Base-by-base conservation (phyloP, 2,888 invertebrate genomes). In the Corbicula japonica region DNA sequence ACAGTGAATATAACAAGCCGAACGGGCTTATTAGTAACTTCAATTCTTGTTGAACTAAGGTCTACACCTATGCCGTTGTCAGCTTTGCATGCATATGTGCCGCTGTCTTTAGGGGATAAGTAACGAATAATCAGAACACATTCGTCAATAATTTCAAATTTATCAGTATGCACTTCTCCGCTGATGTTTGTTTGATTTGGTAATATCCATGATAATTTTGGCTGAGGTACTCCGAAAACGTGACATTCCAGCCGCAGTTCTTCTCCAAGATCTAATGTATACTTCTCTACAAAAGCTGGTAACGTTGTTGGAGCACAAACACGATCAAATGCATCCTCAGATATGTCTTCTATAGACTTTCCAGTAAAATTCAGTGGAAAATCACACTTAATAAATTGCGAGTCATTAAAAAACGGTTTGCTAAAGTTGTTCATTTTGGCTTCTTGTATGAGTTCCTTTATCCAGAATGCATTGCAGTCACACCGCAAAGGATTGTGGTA, bases 401-500 rank as follows among this genome's bases (percentile, higher is more conserved):
- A 86, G 54, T 92, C 89, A 83, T 74, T 84, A 70, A 82, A 91
- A 38, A 76, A 80, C 8, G 69, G 78, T 62, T 74, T 76, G 30
- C 77, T 84, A 18, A 48, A 54, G 52, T 84, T 84, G 21, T 44
- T 62, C 3, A 30, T 23, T 26, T 54, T 56, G 5, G 68, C 76
- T 69, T 80, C 83, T 23, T 63, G 62, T 1, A 84, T 61, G 18
- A 86, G 44, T 71, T 84, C 86, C 44, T 85, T 80, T 44, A 91
- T 88, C 91, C 91, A 91, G 78, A 85, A 86, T 63, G 91, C 87
- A 87, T 94, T 94, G 83, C 94, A 94, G 87, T 94, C 94, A 87
- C 94, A 94, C 35, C 88, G 88, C 2, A 94, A 84, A 6, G 94
- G 94, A 83, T 94, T 94, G 61, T 93, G 92, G 72, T 93, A 91